Base-by-base conservation (phyloP, 2,888 invertebrate species). In the Thymelicus acteon region DNA sequence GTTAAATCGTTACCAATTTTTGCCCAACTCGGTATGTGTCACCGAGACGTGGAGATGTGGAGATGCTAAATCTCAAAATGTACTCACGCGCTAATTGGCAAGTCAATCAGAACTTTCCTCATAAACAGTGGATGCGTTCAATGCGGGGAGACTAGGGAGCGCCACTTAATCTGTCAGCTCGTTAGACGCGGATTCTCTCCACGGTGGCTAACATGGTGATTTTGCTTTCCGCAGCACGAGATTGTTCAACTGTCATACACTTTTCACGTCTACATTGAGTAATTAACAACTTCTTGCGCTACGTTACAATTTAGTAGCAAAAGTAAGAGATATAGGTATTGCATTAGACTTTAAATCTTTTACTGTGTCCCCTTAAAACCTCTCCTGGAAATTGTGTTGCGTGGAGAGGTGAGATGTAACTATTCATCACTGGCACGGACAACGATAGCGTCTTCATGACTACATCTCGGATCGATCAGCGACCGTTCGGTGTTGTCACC, bases 401-500 rank as follows among this genome's bases (percentile, higher is more conserved):
- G 10, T 24, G 12, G 7, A 13, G 57, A 13, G 15, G 57, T 57
- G 10, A 52, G 31, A 37, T 57, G 57, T 57, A 57, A 31, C 69
- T 58, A 63, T 69, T 69, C 57, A 69, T 69, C 63, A 63, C 58
- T 40, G 19, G 54, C 15, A n/a, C 15, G 62, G 63, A 58, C 63
- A 69, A 49, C 48, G 70, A 70, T 37, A 57, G 31, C 37, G 57
- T 65, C 60, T 54, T 65, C 65, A 47, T 40, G 48, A 64, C 40
- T 65, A 54, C 31, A 60, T 65, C 54, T 52, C 37, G 60, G 54
- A 71, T 71, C 71, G 71, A 71, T 71, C 65, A 65, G 65, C 52
- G 58, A 39, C 58, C 58, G 69, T 58, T 44, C 47, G 39, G 60
- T 39, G 65, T 48, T 71, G 70, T 70, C 70, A 70, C 70, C 70